Percentiles rank a stretch among this genome's conserved stretches.
Conservation (phyloP, 2,113 vertebrate species). For the Muscicapa adusta region DNA sequence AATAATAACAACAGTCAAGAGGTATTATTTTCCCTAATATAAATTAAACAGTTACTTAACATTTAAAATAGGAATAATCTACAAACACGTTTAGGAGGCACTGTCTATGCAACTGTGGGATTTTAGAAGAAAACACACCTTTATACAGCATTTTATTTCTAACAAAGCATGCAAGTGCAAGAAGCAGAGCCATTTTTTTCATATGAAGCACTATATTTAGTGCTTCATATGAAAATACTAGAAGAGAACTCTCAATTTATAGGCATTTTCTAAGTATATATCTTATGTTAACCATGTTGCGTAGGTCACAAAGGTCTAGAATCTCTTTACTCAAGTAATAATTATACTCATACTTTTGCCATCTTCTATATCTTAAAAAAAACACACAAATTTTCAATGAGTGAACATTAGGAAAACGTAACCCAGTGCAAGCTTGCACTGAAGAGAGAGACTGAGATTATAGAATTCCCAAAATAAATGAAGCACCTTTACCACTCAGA, state of each 20-base stretch:
- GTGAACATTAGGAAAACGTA: neutral
- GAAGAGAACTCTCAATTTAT: neutral
- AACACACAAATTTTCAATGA: neutral
- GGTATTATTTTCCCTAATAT: neutral
- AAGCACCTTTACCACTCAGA: neutral
- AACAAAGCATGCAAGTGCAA: neutral
- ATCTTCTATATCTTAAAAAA: neutral
- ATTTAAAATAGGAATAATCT: neutral
- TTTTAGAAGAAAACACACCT: neutral
- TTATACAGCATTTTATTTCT: neutral
- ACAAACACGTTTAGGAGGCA: neutral
- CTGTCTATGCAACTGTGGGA: neutral
- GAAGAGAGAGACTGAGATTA: neutral
- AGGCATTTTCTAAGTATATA: neutral
- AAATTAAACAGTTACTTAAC: neutral
- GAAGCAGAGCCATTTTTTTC: neutral
- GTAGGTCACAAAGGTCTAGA: neutral
- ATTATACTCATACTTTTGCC: neutral
- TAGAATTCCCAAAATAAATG: neutral
- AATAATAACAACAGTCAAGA: neutral
- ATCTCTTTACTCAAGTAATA: neutral
- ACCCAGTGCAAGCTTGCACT: neutral
- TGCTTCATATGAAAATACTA: neutral
- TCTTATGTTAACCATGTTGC: neutral
- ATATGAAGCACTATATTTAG: neutral